Percentiles rank a stretch among this genome's conserved stretches.
Conservation (phyloP, 2,888 invertebrate species). For the Pyrgus malvae region DNA sequence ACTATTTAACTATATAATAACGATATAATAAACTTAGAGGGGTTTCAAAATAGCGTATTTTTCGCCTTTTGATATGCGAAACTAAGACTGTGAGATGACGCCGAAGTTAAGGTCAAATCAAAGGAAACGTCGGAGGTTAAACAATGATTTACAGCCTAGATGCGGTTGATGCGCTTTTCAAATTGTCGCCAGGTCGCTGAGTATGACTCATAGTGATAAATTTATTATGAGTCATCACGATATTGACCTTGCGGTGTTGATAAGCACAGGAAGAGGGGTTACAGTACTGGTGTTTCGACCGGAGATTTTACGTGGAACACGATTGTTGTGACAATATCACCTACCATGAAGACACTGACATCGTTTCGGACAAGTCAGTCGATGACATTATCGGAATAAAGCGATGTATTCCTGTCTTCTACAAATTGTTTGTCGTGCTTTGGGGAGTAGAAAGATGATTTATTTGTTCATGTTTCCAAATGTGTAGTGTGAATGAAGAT, state of each 20-base stretch:
- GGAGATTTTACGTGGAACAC: constrained; percentile 13
- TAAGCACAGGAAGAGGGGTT: constrained; percentile 38
- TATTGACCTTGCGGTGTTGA: constrained; percentile 38
- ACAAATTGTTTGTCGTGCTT: neutral
- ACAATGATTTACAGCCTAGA: constrained; percentile 8
- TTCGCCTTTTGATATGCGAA: neutral
- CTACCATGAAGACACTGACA: neutral
- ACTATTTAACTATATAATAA: too few species aligned
- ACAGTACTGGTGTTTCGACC: constrained; percentile 9
- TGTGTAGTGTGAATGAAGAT: too few species aligned
- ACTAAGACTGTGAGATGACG: neutral
- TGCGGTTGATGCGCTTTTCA: constrained; percentile 23
- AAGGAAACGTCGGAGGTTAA: constrained; percentile 23
- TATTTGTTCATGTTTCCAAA: neutral
- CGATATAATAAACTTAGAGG: too few species aligned
- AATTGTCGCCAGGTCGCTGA: constrained; percentile 25
- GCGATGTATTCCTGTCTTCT: constrained; percentile 10
- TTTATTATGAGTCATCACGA: constrained; percentile 20
- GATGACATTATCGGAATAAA: neutral
- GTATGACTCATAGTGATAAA: constrained; percentile 33
- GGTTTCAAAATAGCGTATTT: too few species aligned
- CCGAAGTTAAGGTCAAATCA: neutral
- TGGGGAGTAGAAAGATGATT: neutral
- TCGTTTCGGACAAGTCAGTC: too few species aligned
- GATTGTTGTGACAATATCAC: neutral